Evolutionary conservation across 2,888 invertebrate species (phyloP).

Genomic region (Chromoteleia sp.): DNA sequence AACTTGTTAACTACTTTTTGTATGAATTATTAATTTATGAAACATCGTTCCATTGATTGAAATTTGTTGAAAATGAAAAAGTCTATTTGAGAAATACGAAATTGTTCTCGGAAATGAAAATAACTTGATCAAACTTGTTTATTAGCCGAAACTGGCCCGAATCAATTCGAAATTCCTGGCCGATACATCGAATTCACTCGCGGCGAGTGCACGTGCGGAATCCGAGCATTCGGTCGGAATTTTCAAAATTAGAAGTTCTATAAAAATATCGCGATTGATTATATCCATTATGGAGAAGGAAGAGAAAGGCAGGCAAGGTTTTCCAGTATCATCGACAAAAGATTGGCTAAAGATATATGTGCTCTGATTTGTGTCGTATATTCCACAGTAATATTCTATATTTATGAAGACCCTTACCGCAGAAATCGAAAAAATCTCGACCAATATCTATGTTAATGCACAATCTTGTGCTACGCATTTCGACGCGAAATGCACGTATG

Average conservation of each 20-base stretch:
- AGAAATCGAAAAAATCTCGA: slow-evolving; percentile 50
- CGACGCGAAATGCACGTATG: slow-evolving; percentile 41
- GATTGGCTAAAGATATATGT: slow-evolving; percentile 40
- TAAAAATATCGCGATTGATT: slow-evolving; percentile 36
- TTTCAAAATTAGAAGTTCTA: slow-evolving; percentile 20
- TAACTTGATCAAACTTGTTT: slow-evolving; percentile 12
- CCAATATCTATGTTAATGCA: slow-evolving; percentile 61
- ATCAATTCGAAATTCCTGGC: slow-evolving; percentile 16
- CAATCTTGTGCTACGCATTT: slow-evolving; percentile 37
- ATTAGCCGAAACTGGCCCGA: slow-evolving; percentile 1
- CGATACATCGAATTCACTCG: not conserved
- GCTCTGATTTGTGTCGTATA: slow-evolving; percentile 47
- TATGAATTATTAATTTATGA: too few species aligned
- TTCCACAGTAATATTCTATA: slow-evolving; percentile 49
- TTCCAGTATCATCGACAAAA: slow-evolving; percentile 25
- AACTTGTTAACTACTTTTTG: too few species aligned
- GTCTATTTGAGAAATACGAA: not conserved
- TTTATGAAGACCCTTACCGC: slow-evolving; percentile 58
- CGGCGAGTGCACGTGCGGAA: slow-evolving; percentile 5
- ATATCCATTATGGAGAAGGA: slow-evolving; percentile 11
- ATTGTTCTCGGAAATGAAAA: slow-evolving; percentile 8
- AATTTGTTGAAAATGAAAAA: too few species aligned
- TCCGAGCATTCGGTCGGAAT: slow-evolving; percentile 5
- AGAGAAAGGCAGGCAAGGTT: slow-evolving; percentile 1
- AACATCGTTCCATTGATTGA: too few species aligned